Base-by-base conservation (phyloP, 2,113 vertebrate genomes). In the Mionectes macconnelli region DNA sequence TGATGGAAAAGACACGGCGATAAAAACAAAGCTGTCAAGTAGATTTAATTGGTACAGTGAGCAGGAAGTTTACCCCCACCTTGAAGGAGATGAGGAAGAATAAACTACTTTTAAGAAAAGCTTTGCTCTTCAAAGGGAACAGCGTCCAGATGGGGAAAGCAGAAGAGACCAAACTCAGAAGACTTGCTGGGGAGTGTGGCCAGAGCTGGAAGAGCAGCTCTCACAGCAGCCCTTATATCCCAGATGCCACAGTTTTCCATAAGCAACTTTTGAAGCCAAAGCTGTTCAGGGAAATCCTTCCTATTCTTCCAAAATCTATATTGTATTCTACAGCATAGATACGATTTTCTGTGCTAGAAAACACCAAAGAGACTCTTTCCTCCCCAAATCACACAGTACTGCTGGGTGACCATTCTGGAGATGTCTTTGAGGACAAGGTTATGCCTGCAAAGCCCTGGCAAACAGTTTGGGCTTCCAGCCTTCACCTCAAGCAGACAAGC, bases 21-120 rank as follows among this genome's bases (percentile, higher is more conserved):
- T 88, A 96, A 88, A 94, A 93, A 66, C 74, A 73, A 64, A 59
- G 56, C 92, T 92, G 96, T 90, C 96, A 93, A 81, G 82, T 39
- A 64, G 31, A 81, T 92, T 92, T 96, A 93, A 96, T 90, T 92
- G 94, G 86, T 72, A 72, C 20, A 77, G 75, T 5, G 75, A 96
- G 55, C 80, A 84, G 72, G 45, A 87, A 79, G 81, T 60, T 87
- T 67, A 31, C n/a, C 33, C 56, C 17, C 40, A 33, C 39, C 56
- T 86, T 50, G 30, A 85, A 79, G 25, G 14, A 40, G 47, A 35
- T 35, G 30, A n/a, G 47, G 73, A 81, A 49, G 49, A 63, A 35
- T 42, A 57, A 94, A 75, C 40, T 67, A 73, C 72, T 87, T 74
- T 82, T 75, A 70, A 88, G 87, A 39, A 88, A 69, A 93, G 60